Evolutionary conservation across 1,140 invertebrate genomes (phyloP).

Genomic region (Calliphora vicina): DNA sequence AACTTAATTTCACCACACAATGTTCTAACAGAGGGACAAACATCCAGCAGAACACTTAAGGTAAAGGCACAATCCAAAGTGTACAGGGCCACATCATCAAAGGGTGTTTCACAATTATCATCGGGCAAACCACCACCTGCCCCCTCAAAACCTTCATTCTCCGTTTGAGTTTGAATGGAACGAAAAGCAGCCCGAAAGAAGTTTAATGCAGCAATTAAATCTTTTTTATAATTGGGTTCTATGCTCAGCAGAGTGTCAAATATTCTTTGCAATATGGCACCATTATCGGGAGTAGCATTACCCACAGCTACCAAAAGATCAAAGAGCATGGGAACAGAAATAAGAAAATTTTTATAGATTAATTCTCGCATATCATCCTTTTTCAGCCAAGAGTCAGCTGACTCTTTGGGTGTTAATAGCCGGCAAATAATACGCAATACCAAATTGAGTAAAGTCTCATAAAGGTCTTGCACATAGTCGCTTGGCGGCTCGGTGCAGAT

Average conservation of each 20-base stretch:
- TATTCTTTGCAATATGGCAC: slow-evolving; percentile 69
- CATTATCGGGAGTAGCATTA: slow-evolving; percentile 66
- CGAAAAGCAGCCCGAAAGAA: slow-evolving; percentile 64
- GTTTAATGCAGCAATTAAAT: slow-evolving; percentile 69
- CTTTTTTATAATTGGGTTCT: slow-evolving; percentile 76
- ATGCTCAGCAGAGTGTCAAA: slow-evolving; percentile 72
- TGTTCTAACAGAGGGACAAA: slow-evolving; percentile 67
- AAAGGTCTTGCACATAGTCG: slow-evolving; percentile 55
- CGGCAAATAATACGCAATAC: slow-evolving; percentile 76
- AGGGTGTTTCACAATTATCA: slow-evolving; percentile 55
- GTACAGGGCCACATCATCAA: slow-evolving; percentile 77
- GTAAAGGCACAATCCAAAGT: slow-evolving; percentile 75
- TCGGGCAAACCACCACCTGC: slow-evolving; percentile 51
- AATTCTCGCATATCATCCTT: slow-evolving; percentile 72
- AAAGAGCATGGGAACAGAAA: slow-evolving; percentile 82
- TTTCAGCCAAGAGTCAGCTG: slow-evolving; percentile 73
- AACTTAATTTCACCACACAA: slow-evolving; percentile 49
- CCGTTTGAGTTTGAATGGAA: slow-evolving; percentile 57
- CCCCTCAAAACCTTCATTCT: slow-evolving; percentile 58
- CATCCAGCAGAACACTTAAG: slow-evolving; percentile 71
- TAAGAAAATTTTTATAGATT: slow-evolving; percentile 81
- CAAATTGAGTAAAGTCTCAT: slow-evolving; percentile 69
- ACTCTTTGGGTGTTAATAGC: slow-evolving; percentile 79
- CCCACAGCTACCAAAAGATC: slow-evolving; percentile 81
- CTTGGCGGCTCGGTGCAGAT: slow-evolving; percentile 60